Percentiles rank a stretch among this genome's conserved stretches.
phyloP scores from a whole-genome alignment of 1,140 invertebrate genomes.

The Drosophila auraria region DNA sequence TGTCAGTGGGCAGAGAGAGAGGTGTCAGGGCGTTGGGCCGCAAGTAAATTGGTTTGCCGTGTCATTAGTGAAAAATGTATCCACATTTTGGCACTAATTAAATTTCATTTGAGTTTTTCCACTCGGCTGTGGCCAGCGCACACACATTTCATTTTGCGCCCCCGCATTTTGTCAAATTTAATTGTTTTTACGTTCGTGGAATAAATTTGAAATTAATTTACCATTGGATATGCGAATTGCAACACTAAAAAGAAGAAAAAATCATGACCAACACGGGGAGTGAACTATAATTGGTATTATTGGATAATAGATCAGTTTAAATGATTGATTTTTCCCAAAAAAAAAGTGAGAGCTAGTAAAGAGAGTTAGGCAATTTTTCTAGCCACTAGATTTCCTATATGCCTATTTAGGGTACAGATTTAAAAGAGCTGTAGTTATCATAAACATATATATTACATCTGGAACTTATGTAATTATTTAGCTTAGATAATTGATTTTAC shows the following conservation, averaged over 20 bases:
- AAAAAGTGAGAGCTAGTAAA: background rate
- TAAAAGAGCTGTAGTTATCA: too few species aligned
- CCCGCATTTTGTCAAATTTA: conserved; percentile 64
- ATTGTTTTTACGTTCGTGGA: conserved; percentile 62
- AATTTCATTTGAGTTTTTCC: conserved; percentile 67
- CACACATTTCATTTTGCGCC: conserved; percentile 29
- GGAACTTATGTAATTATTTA: too few species aligned
- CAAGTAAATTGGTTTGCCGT: conserved; percentile 58
- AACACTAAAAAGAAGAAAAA: background rate
- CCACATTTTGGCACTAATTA: conserved; percentile 76
- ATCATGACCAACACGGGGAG: background rate
- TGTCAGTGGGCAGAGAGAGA: background rate
- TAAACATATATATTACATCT: too few species aligned
- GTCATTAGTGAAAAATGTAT: conserved; percentile 72
- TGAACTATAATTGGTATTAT: conserved; percentile 3
- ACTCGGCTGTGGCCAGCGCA: conserved; percentile 25
- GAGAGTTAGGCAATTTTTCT: too few species aligned
- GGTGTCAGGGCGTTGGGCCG: conserved; percentile 14
- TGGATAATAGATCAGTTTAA: background rate
- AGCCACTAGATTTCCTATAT: background rate
- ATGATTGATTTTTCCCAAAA: background rate
- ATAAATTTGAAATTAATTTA: conserved; percentile 59
- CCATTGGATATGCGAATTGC: conserved; percentile 3
- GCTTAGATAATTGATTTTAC: too few species aligned
- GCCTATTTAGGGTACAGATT: background rate